These are phyloP conservation scores for Nomada lathburiana DNA, from an alignment of 2,888 invertebrate species.

Conservation along the genomic window DNA sequence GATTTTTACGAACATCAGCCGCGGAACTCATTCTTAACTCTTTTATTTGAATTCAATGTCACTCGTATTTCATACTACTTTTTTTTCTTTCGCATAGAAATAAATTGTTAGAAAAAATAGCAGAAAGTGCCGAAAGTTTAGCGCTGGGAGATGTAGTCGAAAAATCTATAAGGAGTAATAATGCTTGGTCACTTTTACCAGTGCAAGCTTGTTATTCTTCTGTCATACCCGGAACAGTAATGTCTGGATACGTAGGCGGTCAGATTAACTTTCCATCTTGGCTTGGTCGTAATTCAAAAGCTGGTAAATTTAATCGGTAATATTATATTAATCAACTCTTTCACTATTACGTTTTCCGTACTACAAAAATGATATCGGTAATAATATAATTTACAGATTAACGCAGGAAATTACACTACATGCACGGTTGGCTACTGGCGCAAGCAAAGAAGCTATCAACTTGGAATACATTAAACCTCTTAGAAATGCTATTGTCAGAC, in stretches of 20 bases:
- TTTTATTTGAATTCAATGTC: neutral
- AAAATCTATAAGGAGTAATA: conserved; percentile 90
- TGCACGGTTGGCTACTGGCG: conserved; percentile 78
- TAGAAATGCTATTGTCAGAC: conserved; percentile 90
- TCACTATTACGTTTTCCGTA: neutral
- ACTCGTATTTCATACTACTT: neutral
- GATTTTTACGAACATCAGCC: conserved; percentile 50
- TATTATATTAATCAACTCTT: conserved; percentile 38
- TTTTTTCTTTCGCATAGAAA: conserved; percentile 16
- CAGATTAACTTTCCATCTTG: conserved; percentile 97
- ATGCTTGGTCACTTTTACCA: conserved; percentile 95
- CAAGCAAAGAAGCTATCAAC: conserved; percentile 91
- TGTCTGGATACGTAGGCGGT: conserved; percentile 92
- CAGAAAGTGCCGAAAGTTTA: conserved; percentile 94
- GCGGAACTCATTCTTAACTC: too few relatives aligned
- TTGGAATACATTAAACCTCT: conserved; percentile 95
- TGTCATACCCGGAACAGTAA: conserved; percentile 94
- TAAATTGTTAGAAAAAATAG: conserved; percentile 87
- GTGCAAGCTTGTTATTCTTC: conserved; percentile 95
- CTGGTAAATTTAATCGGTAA: conserved; percentile 92
- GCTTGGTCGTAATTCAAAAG: conserved; percentile 97
- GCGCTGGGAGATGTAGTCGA: conserved; percentile 95
- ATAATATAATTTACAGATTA: conserved; percentile 67
- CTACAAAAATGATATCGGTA: conserved; percentile 5
- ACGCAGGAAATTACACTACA: conserved; percentile 81